A percentile compares a stretch with the other conserved stretches of the same genome.
These are phyloP conservation scores for Vicugna pacos DNA, from an alignment of 2,113 vertebrate genomes.

Conservation along the genomic window DNA sequence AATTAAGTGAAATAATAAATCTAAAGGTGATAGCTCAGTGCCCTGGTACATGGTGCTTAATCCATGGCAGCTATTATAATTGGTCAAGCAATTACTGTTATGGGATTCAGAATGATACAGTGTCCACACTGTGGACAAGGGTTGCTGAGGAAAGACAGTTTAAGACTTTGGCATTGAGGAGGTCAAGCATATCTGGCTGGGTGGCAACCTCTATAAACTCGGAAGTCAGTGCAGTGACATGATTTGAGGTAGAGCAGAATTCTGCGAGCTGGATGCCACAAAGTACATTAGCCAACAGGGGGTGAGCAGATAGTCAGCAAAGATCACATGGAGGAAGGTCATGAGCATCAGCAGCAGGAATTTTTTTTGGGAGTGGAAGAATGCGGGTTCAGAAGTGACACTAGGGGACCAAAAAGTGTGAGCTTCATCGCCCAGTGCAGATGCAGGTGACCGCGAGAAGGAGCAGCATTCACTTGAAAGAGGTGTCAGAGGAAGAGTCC, in stretches of 20 bases:
- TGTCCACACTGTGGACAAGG: not conserved
- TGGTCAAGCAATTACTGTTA: not conserved
- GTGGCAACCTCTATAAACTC: not conserved
- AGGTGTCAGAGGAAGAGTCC: not conserved
- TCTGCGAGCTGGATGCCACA: not conserved
- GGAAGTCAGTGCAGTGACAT: not conserved
- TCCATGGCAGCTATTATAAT: not conserved
- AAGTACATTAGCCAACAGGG: not conserved
- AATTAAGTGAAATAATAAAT: constrained; percentile 55
- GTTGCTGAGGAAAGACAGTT: not conserved
- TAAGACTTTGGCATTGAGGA: not conserved
- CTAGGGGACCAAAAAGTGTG: not conserved
- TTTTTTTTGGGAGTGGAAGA: not conserved
- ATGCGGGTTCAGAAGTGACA: not conserved
- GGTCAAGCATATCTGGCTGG: not conserved
- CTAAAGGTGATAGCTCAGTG: not conserved
- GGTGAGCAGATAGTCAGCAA: not conserved
- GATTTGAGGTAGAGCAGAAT: not conserved
- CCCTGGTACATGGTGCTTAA: not conserved
- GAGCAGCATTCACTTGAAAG: not conserved
- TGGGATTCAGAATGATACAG: not conserved
- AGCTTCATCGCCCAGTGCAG: not conserved
- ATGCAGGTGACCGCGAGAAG: not conserved
- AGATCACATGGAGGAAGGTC: not conserved
- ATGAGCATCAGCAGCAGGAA: not conserved